Evolutionary conservation across 2,888 invertebrate species (phyloP).

Genomic region (Stenoptilia bipunctidactyla): DNA sequence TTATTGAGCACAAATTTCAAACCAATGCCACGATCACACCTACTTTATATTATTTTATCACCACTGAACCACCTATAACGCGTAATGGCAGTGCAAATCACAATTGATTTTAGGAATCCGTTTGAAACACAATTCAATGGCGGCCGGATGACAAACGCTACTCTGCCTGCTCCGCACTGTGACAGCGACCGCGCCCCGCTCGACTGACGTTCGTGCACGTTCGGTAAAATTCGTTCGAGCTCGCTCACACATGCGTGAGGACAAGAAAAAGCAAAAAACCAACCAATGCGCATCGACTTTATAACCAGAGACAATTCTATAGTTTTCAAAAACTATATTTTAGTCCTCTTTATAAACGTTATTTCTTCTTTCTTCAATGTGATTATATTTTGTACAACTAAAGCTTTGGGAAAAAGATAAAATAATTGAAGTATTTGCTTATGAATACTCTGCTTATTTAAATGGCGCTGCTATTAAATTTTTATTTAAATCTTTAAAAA

Average conservation of each 20-base stretch:
- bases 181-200: conserved; percentile 74
- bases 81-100: conserved; percentile 49
- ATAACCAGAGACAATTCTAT: neutral
- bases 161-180: conserved; percentile 58
- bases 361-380: too few species aligned
- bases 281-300: conserved; percentile 2
- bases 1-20: conserved; percentile 5
- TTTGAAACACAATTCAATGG: conserved; percentile 73
- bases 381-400: too few species aligned
- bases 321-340: too few species aligned
- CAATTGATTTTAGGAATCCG: conserved; percentile 65
- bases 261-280: conserved; percentile 45
- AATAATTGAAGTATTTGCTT: too few species aligned
- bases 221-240: conserved; percentile 58
- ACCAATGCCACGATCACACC: conserved; percentile 20
- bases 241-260: conserved; percentile 66
- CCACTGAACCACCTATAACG: conserved; percentile 39
- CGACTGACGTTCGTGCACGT: conserved; percentile 66
- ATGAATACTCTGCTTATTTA: too few species aligned
- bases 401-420: too few species aligned
- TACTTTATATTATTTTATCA: conserved; percentile 27
- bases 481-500: too few species aligned
- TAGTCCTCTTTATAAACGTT: too few species aligned
- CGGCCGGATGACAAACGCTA: conserved; percentile 70
- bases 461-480: too few species aligned